Base-by-base conservation (phyloP, 1,140 invertebrate genomes). In the Cydia pomonella region DNA sequence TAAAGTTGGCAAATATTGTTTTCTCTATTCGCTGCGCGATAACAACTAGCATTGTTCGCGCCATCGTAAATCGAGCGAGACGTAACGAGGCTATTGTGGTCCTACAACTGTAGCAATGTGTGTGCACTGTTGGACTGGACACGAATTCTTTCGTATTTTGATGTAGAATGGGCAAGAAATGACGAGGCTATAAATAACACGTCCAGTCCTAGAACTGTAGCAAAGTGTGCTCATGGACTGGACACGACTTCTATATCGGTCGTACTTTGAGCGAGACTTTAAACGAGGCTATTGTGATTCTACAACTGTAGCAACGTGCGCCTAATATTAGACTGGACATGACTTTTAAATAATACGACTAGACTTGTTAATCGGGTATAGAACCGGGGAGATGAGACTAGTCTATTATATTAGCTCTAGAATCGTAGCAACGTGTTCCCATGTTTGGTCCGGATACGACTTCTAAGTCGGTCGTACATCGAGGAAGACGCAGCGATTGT, bases 111-210 rank as follows among this genome's bases (percentile, higher is more conserved):
- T 69, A 53, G 73, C 41, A 18, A 13, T 5, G 38, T 18, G 73
- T 69, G 41, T 50, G 25, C 38, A 75, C 23, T 69, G 73, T 74
- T 27, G 13, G 44, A 5, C 12, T 44, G 41, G 12, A 44, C 41
- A 44, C 41, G 41, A 13, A 0, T 10, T 47, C 3, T 44, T 12
- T n/a, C n/a, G n/a, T n/a, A n/a, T n/a, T n/a, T n/a, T n/a, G n/a
- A n/a, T n/a, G n/a, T n/a, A n/a, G n/a, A n/a, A n/a, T n/a, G 81
- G 74, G 64, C 64, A 33, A 75, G 79, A 77, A 80, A 81, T 88
- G 85, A 85, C 82, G 84, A 85, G 80, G 74, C 80, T 79, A 84
- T 88, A n/a, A n/a, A n/a, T n/a, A n/a, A n/a, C n/a, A n/a, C n/a
- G n/a, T 86, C 82, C 85, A 44, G 76, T 72, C 9, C 50, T 29